Base-by-base conservation (phyloP, 2,797 vertebrate species). In the Clamator glandarius region DNA sequence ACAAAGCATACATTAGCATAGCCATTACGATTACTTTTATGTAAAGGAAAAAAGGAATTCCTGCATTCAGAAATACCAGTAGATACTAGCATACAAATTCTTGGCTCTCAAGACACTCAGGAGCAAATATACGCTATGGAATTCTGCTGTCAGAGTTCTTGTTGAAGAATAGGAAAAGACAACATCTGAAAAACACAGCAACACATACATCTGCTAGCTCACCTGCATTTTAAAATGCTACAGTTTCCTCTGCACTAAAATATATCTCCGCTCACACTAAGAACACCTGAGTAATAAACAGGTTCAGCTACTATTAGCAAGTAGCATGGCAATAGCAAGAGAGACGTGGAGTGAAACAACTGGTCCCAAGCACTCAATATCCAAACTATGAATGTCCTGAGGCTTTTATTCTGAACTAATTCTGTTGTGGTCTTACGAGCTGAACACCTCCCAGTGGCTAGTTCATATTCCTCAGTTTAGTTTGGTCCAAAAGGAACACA, bases 391-490 rank as follows among this genome's bases (percentile, higher is more conserved):
- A 9, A 62, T 5, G 36, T 54, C 42, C 23, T 31, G 41, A 79
- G 5, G 5, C 46, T 78, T 63, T 84, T 15, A 44, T 39, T 75
- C 62, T 11, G 23, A 55, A 42, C 36, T 17, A 17, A 20, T 11
- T 39, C 20, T 50, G 18, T 8, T 23, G 24, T 10, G 17, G 41
- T 33, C 23, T 28, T 46, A 29, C 57, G 66, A 82, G 67, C 16
- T 7, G 25, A 77, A 12, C 36, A 35, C n/a, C 25, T 58, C 17
- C 20, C 15, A 14, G 8, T 15, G 9, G 7, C 36, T 76, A 19
- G 26, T 33, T n/a, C 33, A 33, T 7, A 23, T 3, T 35, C 6
- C 54, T 24, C 1, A 0, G 7, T 15, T 63, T 36, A 58, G 14
- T 63, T 76, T 58, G 59, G 31, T 15, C 35, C 11, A 24, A 50